phyloP scores from a whole-genome alignment of 2,888 invertebrate genomes.

The Drosophila mayaguana region DNA sequence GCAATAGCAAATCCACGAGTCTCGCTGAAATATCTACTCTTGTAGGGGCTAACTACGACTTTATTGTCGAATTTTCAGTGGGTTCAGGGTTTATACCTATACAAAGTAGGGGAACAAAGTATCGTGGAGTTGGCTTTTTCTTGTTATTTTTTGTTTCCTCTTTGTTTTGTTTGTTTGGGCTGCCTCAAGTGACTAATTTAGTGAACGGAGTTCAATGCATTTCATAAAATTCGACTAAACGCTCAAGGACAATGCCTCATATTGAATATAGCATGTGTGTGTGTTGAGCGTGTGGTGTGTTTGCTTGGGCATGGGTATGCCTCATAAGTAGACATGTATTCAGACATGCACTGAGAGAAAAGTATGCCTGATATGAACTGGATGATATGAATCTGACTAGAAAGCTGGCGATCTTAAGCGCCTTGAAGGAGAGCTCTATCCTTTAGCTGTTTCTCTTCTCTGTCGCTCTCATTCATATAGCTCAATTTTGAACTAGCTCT shows the following conservation, averaged over 20 bases:
- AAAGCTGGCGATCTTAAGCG: no score
- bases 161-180: constrained; percentile 35
- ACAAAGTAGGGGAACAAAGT: no score
- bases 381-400: no score
- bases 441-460: no score
- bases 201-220: constrained; percentile 78
- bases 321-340: constrained; percentile 36
- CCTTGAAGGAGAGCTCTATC: no score
- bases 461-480: no score
- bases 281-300: constrained; percentile 13
- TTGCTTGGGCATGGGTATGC: constrained; percentile 38
- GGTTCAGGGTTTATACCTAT: no score
- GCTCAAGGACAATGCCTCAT: constrained; percentile 76
- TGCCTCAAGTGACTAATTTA: constrained; percentile 78
- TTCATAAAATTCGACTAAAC: constrained; percentile 81
- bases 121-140: not conserved
- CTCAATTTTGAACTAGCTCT: no score
- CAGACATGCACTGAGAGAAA: constrained; percentile 4
- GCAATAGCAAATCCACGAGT: no score
- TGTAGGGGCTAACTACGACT: no score
- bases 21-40: no score
- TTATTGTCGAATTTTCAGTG: no score
- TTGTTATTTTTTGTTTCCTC: constrained; percentile 19
- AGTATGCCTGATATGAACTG: not conserved
- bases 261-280: constrained; percentile 41